phyloP scores from a whole-genome alignment of 1,140 invertebrate genomes.

The Pinna nobilis region DNA sequence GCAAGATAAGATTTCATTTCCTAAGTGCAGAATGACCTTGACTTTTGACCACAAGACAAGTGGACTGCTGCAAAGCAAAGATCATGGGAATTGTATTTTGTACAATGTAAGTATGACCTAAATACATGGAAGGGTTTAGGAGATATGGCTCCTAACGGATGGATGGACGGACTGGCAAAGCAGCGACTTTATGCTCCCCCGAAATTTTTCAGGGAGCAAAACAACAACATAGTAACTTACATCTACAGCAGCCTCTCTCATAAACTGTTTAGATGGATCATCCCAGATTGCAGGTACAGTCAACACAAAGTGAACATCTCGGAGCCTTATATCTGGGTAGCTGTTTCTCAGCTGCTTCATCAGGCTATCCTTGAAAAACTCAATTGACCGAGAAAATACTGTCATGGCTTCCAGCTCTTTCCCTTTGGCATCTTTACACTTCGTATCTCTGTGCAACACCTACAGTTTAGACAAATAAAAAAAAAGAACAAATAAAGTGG shows the following conservation, averaged over 20 bases:
- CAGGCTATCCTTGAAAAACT: conserved; percentile 15
- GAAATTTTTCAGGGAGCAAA: too few relatives aligned
- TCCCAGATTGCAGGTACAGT: conserved; percentile 35
- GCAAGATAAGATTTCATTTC: too few relatives aligned
- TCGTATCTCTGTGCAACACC: conserved; percentile 20
- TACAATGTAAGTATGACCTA: too few relatives aligned
- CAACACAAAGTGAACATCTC: conserved; percentile 17
- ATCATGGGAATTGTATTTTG: not conserved
- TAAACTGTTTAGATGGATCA: conserved; percentile 30
- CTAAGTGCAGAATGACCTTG: too few relatives aligned
- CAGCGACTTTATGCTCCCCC: too few relatives aligned
- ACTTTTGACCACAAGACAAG: too few relatives aligned
- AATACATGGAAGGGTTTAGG: too few relatives aligned
- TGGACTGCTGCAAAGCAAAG: not conserved
- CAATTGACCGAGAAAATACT: conserved; percentile 20
- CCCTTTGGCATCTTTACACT: conserved; percentile 20
- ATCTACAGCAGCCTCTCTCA: conserved; percentile 24
- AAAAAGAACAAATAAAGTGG: too few relatives aligned
- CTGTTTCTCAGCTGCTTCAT: conserved; percentile 13
- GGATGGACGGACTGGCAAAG: too few relatives aligned
- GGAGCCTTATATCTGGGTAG: conserved; percentile 1
- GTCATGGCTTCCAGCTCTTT: conserved; percentile 19
- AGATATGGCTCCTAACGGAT: too few relatives aligned
- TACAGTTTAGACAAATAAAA: not conserved
- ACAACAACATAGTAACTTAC: not conserved